Evolutionary conservation across 2,113 vertebrate genomes (phyloP), one percentile per base, ranked within the genome.

Genomic region (Ceratotherium simum): DNA sequence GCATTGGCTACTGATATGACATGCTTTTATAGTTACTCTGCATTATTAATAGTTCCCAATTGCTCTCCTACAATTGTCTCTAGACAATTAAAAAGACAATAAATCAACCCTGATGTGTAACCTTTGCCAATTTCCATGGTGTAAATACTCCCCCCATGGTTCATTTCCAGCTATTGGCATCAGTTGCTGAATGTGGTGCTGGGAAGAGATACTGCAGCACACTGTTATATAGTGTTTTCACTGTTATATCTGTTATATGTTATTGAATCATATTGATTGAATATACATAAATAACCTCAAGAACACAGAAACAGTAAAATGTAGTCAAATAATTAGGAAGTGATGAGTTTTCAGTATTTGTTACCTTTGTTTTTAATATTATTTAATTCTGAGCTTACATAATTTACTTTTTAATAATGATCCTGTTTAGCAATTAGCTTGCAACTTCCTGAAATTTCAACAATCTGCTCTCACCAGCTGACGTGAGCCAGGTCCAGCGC

Each of bases 241-340:
- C 54, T n/a, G 2, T 42, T 3, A 5, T 2, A 10, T 2, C 54
- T n/a, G 1, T 42, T 3, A 9, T 2, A 10, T 2, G 51, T 8
- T 31, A 36, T 2, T 48, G 51, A 31, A 13, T 20, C 39, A 8
- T 0, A 46, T 1, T 64, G 17, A 70, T 9, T n/a, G 51, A 18
- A 6, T 0, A 1, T 0, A 23, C 0, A 27, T 65, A 29, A 6
- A 11, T 39, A 36, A 54, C 4, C 18, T 84, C 21, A 60, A 72
- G 12, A 31, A 36, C 5, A 29, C 1, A 20, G 42, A 72, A 69
- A 60, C 0, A 13, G 58, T 39, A 31, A 92, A n/a, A 75, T 12
- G 46, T 27, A 12, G 23, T n/a, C 56, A 91, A 60, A 72, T 54
- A 58, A 86, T 48, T 13, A 56, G 64, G 54, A n/a, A 48, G 2